Conservation (phyloP, 2,888 invertebrate species). For the Orthosia cruda region DNA sequence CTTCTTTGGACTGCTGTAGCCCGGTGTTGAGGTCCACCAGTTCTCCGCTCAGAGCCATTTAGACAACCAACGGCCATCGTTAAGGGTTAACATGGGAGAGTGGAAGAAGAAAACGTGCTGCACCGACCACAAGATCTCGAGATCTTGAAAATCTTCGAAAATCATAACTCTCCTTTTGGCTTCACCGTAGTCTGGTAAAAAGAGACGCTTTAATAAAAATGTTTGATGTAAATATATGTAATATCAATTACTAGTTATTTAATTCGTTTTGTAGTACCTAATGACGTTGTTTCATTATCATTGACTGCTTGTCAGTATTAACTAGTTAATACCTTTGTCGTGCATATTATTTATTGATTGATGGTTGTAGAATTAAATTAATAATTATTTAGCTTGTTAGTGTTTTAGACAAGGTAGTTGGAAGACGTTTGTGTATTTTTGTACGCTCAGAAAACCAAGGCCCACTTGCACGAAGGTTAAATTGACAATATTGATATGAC, state of each 20-base stretch:
- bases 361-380: slow-evolving; percentile 14
- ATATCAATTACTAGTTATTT: not conserved
- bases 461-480: too few species aligned
- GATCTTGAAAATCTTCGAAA: too few species aligned
- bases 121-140: not conserved
- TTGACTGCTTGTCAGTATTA: slow-evolving; percentile 18
- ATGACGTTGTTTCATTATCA: slow-evolving; percentile 20
- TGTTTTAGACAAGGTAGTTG: not conserved
- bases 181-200: too few species aligned
- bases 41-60: too few species aligned
- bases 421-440: not conserved
- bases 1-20: too few species aligned
- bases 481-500: too few species aligned
- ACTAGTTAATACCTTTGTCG: slow-evolving; percentile 29
- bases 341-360: slow-evolving; percentile 14
- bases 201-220: too few species aligned
- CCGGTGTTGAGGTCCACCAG: too few species aligned
- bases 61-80: not conserved
- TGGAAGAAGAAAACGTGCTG: not conserved
- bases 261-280: slow-evolving; percentile 7
- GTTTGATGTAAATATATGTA: too few species aligned
- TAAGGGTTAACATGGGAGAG: too few species aligned
- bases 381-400: not conserved
- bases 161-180: too few species aligned
- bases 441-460: too few species aligned